Evolutionary conservation across 1,140 invertebrate species (phyloP), one percentile per base, ranked within the genome.

Genomic region (Ooceraea biroi): DNA sequence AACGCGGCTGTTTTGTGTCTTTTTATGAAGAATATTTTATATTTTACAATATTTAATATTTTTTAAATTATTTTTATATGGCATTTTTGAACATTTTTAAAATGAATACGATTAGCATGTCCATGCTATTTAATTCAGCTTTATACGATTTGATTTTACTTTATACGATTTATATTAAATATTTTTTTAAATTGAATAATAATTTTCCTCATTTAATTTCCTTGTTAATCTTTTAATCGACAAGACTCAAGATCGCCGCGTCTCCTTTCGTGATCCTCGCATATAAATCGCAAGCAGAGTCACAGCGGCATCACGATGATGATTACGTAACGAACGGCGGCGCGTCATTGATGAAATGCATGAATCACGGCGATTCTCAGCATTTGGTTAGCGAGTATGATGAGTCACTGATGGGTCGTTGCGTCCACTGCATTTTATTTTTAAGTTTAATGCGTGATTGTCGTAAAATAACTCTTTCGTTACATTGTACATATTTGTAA

Each of bases 401-500:
- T 83, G 85, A 87, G 76, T 87, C 86, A 87, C 52, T 55, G 19
- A 17, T 8, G 25, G 61, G 46, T 82, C 82, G 55, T 85, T 57
- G 17, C 48, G 58, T 87, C 69, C 80, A 85, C 30, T 82, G 19
- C 65, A 82, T 90, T 89, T 89, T 68, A 69, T 77, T 60, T 80
- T 80, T 80, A 44, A 44, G 36, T 74, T 84, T 63, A 58, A 3
- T 19, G 61, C n/a, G 36, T 11, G 44, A 61, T 48, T 27, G 5
- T 25, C 60, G 27, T 27, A 82, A 52, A 22, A 57, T 8, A 69
- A 36, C 36, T 22, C 48, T 90, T 93, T 90, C 90, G 88, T 94
- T 94, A 77, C 85, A 92, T 87, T 94, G 91, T 94, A 94, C 84
- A 94, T 94, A 94, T 93, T 92, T 94, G 91, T 94, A 93, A 92